Evolutionary conservation across 2,888 invertebrate genomes (phyloP).

Genomic region (Euphydryas editha): DNA sequence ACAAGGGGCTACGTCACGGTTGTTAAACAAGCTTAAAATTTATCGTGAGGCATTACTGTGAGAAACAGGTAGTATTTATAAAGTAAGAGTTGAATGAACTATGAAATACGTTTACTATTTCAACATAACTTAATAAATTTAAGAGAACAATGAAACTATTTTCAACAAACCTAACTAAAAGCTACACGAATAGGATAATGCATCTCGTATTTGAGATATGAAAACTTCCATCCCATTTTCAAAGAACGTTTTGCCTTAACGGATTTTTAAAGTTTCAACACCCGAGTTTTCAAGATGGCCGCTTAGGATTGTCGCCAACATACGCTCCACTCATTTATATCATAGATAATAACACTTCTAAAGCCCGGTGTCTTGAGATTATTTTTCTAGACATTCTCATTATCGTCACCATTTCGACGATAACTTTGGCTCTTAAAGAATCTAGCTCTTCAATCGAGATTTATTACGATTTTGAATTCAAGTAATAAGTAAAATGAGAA

Average conservation of each 20-base stretch:
- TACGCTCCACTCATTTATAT: conserved; percentile 29
- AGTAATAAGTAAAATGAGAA: conserved; percentile 22
- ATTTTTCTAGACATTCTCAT: conserved; percentile 30
- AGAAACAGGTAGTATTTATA: not conserved
- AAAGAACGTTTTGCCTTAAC: too few species aligned
- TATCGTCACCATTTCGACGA: conserved; percentile 26
- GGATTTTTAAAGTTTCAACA: too few species aligned
- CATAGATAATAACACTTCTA: conserved; percentile 20
- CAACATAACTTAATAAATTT: not conserved
- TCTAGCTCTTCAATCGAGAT: conserved; percentile 27
- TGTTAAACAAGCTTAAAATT: not conserved
- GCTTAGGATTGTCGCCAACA: conserved; percentile 25
- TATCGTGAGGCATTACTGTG: not conserved
- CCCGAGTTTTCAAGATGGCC: not conserved
- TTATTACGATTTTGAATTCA: conserved; percentile 13
- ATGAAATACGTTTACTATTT: not conserved
- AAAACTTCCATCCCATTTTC: conserved; percentile 1
- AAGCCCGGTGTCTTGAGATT: conserved; percentile 18
- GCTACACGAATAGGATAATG: too few species aligned
- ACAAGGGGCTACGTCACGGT: not conserved
- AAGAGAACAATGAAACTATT: too few species aligned
- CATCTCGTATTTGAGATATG: not conserved
- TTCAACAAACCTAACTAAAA: too few species aligned
- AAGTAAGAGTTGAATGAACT: not conserved
- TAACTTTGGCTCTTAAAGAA: conserved; percentile 24